phyloP scores from a whole-genome alignment of 2,888 invertebrate species.

The Pyralis farinalis region DNA sequence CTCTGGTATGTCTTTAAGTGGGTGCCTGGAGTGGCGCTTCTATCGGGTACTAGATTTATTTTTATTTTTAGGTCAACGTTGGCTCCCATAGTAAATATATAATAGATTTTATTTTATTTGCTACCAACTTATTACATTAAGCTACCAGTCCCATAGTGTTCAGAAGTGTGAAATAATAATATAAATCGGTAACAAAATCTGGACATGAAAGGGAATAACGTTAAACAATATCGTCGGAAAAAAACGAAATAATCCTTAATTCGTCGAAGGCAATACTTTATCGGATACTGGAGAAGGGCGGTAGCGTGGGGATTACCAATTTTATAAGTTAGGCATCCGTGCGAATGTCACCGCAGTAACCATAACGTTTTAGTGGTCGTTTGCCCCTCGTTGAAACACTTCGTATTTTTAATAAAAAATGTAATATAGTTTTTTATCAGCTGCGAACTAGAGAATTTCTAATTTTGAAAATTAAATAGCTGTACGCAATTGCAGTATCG shows the following conservation, averaged over 20 bases:
- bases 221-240: conserved; percentile 43
- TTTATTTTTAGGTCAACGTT: too few relatives aligned
- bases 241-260: conserved; percentile 49
- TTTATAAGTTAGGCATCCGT: conserved; percentile 74
- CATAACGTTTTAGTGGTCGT: conserved; percentile 75
- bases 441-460: conserved; percentile 52
- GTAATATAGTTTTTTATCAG: conserved; percentile 67
- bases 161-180: conserved; percentile 17
- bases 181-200: conserved; percentile 29
- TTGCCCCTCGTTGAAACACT: conserved; percentile 69
- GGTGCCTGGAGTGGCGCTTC: too few relatives aligned
- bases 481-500: conserved; percentile 1
- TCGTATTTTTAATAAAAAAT: conserved; percentile 73
- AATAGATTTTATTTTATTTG: too few relatives aligned
- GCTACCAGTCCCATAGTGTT: background rate
- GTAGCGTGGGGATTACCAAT: conserved; percentile 59
- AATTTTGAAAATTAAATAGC: conserved; percentile 36
- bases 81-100: too few relatives aligned
- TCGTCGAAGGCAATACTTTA: conserved; percentile 52
- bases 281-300: conserved; percentile 43
- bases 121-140: conserved; percentile 1
- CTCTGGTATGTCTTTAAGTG: too few relatives aligned
- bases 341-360: conserved; percentile 73
- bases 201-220: conserved; percentile 32
- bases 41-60: too few relatives aligned